A percentile compares a stretch with the other conserved stretches of the same genome.
Conservation (phyloP, 2,113 vertebrate species). For the Hoplias malabaricus region DNA sequence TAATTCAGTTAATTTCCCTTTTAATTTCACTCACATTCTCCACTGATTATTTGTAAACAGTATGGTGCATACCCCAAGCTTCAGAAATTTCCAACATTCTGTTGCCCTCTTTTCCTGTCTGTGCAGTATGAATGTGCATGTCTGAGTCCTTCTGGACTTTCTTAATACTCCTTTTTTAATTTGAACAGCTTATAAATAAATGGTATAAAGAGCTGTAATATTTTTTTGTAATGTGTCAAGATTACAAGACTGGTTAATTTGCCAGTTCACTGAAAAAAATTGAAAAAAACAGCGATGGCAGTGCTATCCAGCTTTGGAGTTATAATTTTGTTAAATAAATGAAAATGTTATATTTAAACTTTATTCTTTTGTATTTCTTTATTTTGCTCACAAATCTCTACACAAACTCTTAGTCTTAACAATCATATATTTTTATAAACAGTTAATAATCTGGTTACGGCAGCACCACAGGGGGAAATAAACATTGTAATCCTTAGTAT, state of each 20-base stretch:
- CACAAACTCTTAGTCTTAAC: too few relatives aligned
- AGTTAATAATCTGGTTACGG: not conserved
- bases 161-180: conserved; percentile 66
- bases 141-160: conserved; percentile 56
- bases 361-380: conserved; percentile 29
- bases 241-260: conserved; percentile 52
- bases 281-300: conserved; percentile 46
- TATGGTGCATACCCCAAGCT: conserved; percentile 40
- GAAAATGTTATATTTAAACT: conserved; percentile 82
- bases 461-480: not conserved
- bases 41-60: conserved; percentile 36
- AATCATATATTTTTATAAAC: not conserved
- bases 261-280: conserved; percentile 27
- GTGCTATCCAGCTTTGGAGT: conserved; percentile 63
- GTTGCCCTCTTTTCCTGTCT: conserved; percentile 17
- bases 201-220: conserved; percentile 72
- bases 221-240: conserved; percentile 70
- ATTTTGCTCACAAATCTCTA: not conserved
- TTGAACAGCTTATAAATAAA: conserved; percentile 73
- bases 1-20: conserved; percentile 41
- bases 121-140: conserved; percentile 71
- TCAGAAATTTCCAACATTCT: conserved; percentile 19
- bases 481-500: not conserved
- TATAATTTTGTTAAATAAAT: conserved; percentile 99
- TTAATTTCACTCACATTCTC: conserved; percentile 8